phyloP scores from a whole-genome alignment of 2,888 invertebrate species.

The Cerceris ruficornis region DNA sequence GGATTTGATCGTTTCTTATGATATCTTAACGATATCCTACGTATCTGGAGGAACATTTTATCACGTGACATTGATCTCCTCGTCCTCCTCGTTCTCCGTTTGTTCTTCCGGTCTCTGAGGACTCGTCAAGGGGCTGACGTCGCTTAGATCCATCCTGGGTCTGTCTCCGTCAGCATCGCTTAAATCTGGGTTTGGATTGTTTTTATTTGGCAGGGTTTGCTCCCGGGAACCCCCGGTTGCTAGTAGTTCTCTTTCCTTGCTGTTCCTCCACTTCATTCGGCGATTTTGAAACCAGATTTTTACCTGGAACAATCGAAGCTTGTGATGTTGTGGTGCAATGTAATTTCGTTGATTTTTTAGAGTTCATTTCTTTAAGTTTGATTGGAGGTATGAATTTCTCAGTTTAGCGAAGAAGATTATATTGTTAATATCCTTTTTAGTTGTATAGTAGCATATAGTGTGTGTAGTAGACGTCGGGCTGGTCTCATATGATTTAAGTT shows the following conservation, averaged over 20 bases:
- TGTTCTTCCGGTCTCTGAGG: constrained; percentile 80
- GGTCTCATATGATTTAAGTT: no score
- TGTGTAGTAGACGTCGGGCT: no score
- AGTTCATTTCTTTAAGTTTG: neutral
- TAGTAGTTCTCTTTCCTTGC: constrained; percentile 96
- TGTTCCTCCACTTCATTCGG: constrained; percentile 99
- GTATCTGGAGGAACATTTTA: constrained; percentile 75
- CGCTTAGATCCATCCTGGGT: constrained; percentile 85
- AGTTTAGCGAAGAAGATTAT: no score
- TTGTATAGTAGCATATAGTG: no score
- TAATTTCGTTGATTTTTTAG: neutral
- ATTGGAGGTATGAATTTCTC: neutral
- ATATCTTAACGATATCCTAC: constrained; percentile 5
- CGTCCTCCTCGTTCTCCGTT: constrained; percentile 85
- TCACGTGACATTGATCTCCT: constrained; percentile 95
- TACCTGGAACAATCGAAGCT: constrained; percentile 84
- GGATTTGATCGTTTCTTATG: neutral
- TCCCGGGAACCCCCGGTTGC: constrained; percentile 97
- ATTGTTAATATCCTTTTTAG: no score
- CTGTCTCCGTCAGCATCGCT: constrained; percentile 94
- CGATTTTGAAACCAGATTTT: constrained; percentile 98
- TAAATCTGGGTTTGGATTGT: constrained; percentile 97
- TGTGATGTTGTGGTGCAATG: neutral
- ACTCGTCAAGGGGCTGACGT: constrained; percentile 79
- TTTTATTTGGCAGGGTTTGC: constrained; percentile 97